A percentile compares a stretch with the other conserved stretches of the same genome.
Conservation (phyloP, 2,888 invertebrate genomes). For the Fissipunctia ypsillon region DNA sequence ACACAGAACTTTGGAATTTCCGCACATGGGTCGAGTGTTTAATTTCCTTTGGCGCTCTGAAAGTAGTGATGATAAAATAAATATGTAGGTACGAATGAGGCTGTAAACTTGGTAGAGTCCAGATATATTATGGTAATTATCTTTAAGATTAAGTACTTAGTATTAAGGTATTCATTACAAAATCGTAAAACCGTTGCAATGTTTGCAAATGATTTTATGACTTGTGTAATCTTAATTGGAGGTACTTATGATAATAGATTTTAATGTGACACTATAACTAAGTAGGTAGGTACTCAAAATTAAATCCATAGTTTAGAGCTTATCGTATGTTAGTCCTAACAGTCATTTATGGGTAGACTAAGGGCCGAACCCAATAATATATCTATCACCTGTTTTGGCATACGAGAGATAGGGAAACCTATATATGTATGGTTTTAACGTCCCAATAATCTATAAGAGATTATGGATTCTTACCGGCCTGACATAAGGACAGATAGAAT, state of each 20-base stretch:
- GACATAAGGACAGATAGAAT: no score
- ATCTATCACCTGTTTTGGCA: no score
- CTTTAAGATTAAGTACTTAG: not conserved
- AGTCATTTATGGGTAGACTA: not conserved
- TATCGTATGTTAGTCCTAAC: no score
- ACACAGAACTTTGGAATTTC: constrained; percentile 14
- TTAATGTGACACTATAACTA: not conserved
- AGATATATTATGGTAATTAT: no score
- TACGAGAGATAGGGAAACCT: no score
- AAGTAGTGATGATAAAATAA: constrained; percentile 9
- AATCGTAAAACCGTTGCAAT: not conserved
- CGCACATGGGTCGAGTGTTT: not conserved
- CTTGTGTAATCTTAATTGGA: not conserved
- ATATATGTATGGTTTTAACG: no score
- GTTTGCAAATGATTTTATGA: not conserved
- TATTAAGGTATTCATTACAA: not conserved
- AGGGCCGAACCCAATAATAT: no score
- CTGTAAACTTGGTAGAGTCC: not conserved
- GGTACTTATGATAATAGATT: not conserved
- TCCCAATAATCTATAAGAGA: no score
- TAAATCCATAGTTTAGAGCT: not conserved
- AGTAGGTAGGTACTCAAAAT: not conserved
- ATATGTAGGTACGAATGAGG: not conserved
- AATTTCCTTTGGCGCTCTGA: constrained; percentile 16
- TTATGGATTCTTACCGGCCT: no score